Evolutionary conservation across 1,140 invertebrate species (phyloP).

Genomic region (Drosophila setifemur): DNA sequence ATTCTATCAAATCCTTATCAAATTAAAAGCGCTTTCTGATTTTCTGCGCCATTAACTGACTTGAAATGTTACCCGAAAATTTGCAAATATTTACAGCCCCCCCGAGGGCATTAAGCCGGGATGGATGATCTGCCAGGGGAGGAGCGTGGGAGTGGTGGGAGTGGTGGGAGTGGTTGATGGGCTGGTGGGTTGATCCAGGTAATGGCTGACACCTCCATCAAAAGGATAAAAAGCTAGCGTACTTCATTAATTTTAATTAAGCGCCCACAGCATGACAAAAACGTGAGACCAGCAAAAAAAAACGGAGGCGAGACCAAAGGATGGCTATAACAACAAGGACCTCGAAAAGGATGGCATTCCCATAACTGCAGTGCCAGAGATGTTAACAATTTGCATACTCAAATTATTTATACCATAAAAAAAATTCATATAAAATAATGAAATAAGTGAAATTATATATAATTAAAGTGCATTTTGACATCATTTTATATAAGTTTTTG

Average conservation of each 20-base stretch:
- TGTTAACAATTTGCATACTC: not conserved
- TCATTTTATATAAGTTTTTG: too few species aligned
- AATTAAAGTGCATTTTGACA: too few species aligned
- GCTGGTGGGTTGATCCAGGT: constrained; percentile 15
- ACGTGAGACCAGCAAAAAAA: constrained; percentile 35
- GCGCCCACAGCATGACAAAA: constrained; percentile 65
- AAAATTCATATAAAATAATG: too few species aligned
- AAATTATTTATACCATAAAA: too few species aligned
- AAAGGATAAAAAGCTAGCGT: constrained; percentile 70
- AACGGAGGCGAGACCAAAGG: constrained; percentile 12
- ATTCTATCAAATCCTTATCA: too few species aligned
- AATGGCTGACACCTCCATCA: constrained; percentile 47
- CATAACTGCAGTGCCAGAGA: constrained; percentile 6
- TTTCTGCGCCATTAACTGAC: constrained; percentile 64
- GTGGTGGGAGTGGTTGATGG: not conserved
- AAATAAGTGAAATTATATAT: too few species aligned
- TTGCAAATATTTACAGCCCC: constrained; percentile 60
- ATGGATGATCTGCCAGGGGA: too few species aligned
- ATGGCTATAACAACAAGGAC: not conserved
- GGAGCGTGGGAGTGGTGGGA: not conserved
- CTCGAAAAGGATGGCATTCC: not conserved
- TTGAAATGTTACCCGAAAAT: constrained; percentile 60
- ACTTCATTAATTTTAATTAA: constrained; percentile 79
- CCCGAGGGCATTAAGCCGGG: too few species aligned
- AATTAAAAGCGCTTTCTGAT: not conserved